Percentiles rank a stretch among this genome's conserved stretches.
phyloP scores from a whole-genome alignment of 1,140 invertebrate species.

The Drosophila kanapiae region DNA sequence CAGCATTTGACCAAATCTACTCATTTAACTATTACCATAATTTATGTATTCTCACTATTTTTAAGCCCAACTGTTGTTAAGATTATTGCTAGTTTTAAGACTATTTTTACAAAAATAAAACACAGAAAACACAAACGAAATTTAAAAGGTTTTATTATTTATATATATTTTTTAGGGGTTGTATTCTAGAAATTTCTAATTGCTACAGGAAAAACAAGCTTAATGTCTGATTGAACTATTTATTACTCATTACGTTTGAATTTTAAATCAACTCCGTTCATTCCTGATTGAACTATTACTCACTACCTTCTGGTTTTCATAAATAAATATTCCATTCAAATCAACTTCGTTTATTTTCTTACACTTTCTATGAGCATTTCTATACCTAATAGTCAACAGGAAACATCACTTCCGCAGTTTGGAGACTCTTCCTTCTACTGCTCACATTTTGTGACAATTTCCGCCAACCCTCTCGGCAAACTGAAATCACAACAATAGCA shows the following conservation, averaged over 20 bases:
- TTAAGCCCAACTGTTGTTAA: slow-evolving; percentile 59
- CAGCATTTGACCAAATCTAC: slow-evolving; percentile 76
- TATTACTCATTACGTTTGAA: too few relatives aligned
- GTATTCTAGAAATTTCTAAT: too few relatives aligned
- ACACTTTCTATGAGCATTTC: neutral
- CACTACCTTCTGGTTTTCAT: too few relatives aligned
- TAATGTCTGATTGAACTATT: too few relatives aligned
- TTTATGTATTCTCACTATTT: slow-evolving; percentile 46
- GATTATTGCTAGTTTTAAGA: slow-evolving; percentile 44
- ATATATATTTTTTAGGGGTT: too few relatives aligned
- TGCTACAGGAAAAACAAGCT: too few relatives aligned
- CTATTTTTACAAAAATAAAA: slow-evolving; percentile 70
- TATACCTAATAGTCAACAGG: slow-evolving; percentile 19
- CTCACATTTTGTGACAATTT: slow-evolving; percentile 48
- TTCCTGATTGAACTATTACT: neutral
- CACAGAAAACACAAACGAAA: slow-evolving; percentile 32
- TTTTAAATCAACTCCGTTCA: too few relatives aligned
- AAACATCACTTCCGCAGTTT: slow-evolving; percentile 26
- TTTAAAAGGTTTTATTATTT: slow-evolving; percentile 7
- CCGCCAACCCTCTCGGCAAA: slow-evolving; percentile 30
- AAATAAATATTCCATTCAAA: neutral
- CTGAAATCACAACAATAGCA: slow-evolving; percentile 27
- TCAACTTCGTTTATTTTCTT: neutral
- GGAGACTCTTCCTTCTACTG: neutral
- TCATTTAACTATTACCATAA: slow-evolving; percentile 50